Evolutionary conservation across 2,888 invertebrate genomes (phyloP).

Genomic region (Aleiodes testaceus): DNA sequence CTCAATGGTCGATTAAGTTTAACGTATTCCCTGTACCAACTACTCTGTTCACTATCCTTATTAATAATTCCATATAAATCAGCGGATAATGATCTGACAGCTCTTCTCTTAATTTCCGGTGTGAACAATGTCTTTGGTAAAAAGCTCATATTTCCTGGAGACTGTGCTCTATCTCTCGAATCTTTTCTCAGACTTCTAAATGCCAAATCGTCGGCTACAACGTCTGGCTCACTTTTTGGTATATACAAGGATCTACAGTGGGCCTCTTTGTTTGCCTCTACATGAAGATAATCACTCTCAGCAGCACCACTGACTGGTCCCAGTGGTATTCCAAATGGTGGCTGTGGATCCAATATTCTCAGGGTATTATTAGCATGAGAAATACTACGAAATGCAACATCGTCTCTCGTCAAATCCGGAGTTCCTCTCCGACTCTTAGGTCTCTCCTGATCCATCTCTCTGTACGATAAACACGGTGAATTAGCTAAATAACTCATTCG

Average conservation of each 20-base stretch:
- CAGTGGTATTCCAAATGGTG: constrained; percentile 92
- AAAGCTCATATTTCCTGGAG: constrained; percentile 31
- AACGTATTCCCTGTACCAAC: constrained; percentile 50
- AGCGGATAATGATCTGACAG: constrained; percentile 87
- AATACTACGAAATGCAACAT: constrained; percentile 87
- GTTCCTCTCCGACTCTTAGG: constrained; percentile 74
- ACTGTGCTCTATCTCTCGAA: constrained; percentile 70
- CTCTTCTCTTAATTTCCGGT: constrained; percentile 79
- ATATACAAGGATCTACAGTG: constrained; percentile 78
- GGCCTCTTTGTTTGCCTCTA: constrained; percentile 58
- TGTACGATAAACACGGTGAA: constrained; percentile 77
- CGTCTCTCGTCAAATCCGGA: constrained; percentile 88
- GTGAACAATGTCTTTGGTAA: constrained; percentile 37
- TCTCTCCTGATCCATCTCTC: constrained; percentile 18
- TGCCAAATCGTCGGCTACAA: constrained; percentile 91
- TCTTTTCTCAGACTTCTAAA: constrained; percentile 90
- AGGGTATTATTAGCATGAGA: constrained; percentile 82
- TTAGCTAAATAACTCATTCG: constrained; percentile 81
- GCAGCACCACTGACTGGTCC: constrained; percentile 88
- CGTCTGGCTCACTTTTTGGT: constrained; percentile 83
- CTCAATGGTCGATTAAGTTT: constrained; percentile 36
- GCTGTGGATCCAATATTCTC: constrained; percentile 86
- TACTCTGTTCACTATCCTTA: constrained; percentile 58
- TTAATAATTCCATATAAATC: constrained; percentile 87
- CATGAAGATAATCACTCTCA: constrained; percentile 87